Base-by-base conservation (phyloP, 2,797 vertebrate genomes). In the Decapterus maruadsi region DNA sequence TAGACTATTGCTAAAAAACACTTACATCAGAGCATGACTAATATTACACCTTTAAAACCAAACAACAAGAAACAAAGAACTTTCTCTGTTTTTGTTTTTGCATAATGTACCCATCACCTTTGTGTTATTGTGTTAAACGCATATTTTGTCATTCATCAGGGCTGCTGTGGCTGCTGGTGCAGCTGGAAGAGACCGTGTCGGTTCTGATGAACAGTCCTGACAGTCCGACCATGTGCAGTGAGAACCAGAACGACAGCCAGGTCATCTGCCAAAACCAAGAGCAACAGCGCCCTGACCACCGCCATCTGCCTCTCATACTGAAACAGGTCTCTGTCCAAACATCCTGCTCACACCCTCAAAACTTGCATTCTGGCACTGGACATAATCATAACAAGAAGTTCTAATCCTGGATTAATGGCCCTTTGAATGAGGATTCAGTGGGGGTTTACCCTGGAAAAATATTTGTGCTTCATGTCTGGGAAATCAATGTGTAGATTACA, bases 301-400 rank as follows among this genome's bases (percentile, higher is more conserved):
- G 92, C 89, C 93, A 93, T 71, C 90, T 99, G 83, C 97, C 97
- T 64, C 95, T 99, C 88, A 89, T 97, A 78, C 94, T 99, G 80
- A 99, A 99, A 95, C 98, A 97, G 96, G 98, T 99, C 91, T 79
- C 86, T 90, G 83, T 93, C 81, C 78, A 93, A 91, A 95, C 90
- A 92, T 92, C 91, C 90, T 89, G 91, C 84, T 81, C 65, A 65
- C 82, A 70, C 54, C 79, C 77, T 68, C 78, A 81, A 83, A 68
- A 89, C 82, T 80, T 54, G 29, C 83, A 85, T 88, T 90, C 77
- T 81, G 78, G 56, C 84, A 31, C 70, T 70, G 78, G 80, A 31
- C 55, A 63, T 81, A 87, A 87, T 82, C 81, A 91, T 87, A 91
- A 92, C 89, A 92, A 84, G 74, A 83, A 64, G 58, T 64, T 88